A percentile compares a stretch with the other conserved stretches of the same genome.
phyloP scores from a whole-genome alignment of 2,113 vertebrate genomes.

The Psilopsiagon aymara region DNA sequence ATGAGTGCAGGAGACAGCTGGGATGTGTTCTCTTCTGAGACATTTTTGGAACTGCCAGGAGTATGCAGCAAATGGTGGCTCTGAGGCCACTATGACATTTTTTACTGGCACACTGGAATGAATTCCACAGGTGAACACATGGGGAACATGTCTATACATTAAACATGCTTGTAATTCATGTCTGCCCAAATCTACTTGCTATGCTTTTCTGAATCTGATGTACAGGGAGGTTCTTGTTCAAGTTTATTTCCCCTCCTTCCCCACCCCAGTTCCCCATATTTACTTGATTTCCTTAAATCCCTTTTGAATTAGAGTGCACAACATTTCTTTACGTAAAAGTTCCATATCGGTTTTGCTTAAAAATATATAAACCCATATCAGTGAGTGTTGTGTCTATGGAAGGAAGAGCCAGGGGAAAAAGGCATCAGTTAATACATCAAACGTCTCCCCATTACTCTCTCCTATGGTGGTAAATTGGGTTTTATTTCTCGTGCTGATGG shows the following conservation, averaged over 20 bases:
- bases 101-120: neutral
- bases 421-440: neutral
- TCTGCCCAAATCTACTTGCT: neutral
- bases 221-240: neutral
- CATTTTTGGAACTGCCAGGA: neutral
- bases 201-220: neutral
- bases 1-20: constrained; percentile 2
- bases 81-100: neutral
- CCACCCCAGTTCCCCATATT: neutral
- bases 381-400: neutral
- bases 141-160: neutral
- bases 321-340: neutral
- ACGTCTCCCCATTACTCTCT: neutral
- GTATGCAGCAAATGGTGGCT: constrained; percentile 52
- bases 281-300: neutral
- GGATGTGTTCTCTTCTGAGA: neutral
- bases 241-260: neutral
- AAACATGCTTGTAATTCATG: neutral
- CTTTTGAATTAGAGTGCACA: neutral
- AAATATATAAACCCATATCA: neutral
- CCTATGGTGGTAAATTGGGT: neutral
- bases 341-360: neutral
- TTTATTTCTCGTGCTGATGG: constrained; percentile 12
- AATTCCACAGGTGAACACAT: neutral
- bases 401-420: neutral